Evolutionary conservation across 2,797 vertebrate genomes (phyloP), one percentile per base, ranked within the genome.

Genomic region (Psittacula derbiana): DNA sequence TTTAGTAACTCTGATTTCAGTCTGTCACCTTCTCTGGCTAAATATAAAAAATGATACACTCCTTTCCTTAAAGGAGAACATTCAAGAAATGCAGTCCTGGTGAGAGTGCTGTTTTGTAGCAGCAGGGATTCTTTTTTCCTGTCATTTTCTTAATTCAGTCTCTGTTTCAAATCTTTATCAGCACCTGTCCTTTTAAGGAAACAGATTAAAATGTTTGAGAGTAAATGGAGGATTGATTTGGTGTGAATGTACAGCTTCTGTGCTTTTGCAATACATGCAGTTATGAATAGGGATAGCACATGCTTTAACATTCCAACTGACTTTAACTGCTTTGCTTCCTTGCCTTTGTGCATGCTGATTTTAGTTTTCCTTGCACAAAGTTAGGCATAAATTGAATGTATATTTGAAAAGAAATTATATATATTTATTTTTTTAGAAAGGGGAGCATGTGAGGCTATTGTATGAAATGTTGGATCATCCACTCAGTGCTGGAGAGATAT

Each of bases 131-230:
- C 97, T 96, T 97, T 97, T 94, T 96, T 97, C 91, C 62, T 78
- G 86, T 93, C 93, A 96, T 95, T 98, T 98, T 98, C 90, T 97
- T 97, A 95, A 96, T 95, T 97, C 9, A 38, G 79, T 95, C 90
- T 92, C 94, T 95, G 75, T 98, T 98, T 98, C 96, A 97, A 62
- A 92, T 97, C 96, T 97, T 96, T 94, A 96, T 96, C 96, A 97
- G 91, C 86, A 94, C 96, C 93, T 95, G 80, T 94, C 95, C 91
- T 98, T 97, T 98, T 96, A 92, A 96, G 93, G 96, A 96, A 96
- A 87, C 73, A 97, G 96, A 98, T 98, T 98, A 98, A 97, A 98
- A 97, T 97, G 94, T 97, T 95, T 98, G 49, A 91, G 80, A 53
- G 80, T 96, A 94, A 72, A 85, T 67, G 66, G 53, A 97, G 83